Conservation (phyloP, 2,797 vertebrate genomes). For the Balearica regulorum region DNA sequence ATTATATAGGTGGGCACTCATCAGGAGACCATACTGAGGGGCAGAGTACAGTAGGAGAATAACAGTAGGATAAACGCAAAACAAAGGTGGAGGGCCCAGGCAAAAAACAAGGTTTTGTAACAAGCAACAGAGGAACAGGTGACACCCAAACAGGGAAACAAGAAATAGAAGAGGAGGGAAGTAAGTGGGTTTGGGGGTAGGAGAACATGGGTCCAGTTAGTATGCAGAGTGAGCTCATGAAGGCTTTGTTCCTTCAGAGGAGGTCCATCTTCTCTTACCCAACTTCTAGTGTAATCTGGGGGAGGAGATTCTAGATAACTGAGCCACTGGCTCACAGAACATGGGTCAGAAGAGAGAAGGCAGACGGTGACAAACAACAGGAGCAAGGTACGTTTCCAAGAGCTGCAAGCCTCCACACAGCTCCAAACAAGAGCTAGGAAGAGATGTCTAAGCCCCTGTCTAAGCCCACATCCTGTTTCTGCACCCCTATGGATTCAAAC, state of each 20-base stretch:
- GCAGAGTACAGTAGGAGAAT: neutral
- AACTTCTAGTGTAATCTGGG: neutral
- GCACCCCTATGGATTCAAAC: neutral
- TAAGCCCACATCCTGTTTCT: neutral
- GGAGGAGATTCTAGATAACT: neutral
- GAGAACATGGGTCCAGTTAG: neutral
- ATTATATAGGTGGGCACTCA: rapidly evolving
- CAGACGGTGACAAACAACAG: neutral
- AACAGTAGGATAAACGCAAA: neutral
- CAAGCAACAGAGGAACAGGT: neutral
- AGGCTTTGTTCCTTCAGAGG: neutral
- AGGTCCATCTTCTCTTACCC: neutral
- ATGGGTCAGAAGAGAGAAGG: neutral
- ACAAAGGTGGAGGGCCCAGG: neutral
- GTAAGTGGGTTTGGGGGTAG: neutral
- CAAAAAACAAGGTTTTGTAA: neutral
- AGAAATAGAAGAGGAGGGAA: neutral
- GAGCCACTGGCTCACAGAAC: neutral
- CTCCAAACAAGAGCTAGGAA: neutral
- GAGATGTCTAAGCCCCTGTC: neutral
- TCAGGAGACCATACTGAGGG: rapidly evolving
- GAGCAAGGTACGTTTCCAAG: neutral
- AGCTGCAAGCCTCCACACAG: neutral
- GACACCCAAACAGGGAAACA: neutral
- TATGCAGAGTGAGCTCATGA: neutral